Base-by-base conservation (phyloP, 2,888 invertebrate species). In the Stenodera caucasica region DNA sequence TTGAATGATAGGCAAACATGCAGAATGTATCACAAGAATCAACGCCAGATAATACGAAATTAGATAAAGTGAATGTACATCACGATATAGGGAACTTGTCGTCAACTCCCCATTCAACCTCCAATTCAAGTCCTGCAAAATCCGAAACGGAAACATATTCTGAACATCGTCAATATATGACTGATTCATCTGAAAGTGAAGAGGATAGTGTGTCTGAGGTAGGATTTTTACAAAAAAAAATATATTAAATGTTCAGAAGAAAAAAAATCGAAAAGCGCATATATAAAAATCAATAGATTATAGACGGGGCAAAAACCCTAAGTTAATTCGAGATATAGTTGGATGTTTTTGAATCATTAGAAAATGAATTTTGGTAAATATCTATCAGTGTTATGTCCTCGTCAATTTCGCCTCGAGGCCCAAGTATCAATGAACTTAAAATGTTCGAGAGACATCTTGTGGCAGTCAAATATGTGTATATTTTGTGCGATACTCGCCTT, bases 191-290 rank as follows among this genome's bases (percentile, higher is more conserved):
- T 78, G 95, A 94, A 85, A 95, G 94, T 82, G 96, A 96, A 82
- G 95, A 95, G 84, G 96, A 95, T 82, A 95, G 95, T 84, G 93
- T 93, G 81, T 95, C 94, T 78, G 95, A 95, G 93, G 95, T 96
- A 89, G 88, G 83, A 78, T 66, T 69, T 70, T 67, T 68, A 29
- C 29, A 29, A 4, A 29, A 29, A 29, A 29, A 29, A 29, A 29
- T 6, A 29, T 29, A 29, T 29, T 29, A 35, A 6, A n/a, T n/a
- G n/a, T n/a, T n/a, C n/a, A 3, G 35, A 35, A 14, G 2, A 33
- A 33, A 33, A 33, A 33, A 29, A 29, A 8, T 29, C 37, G 15
- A 37, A 15, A 12, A 14, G 14, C 8, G 14, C 37, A 14, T 8
- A 37, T 4, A 14, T 8, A 15, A 37, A 37, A 37, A 37, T 37